A percentile compares a stretch with the other conserved stretches of the same genome.
phyloP scores from a whole-genome alignment of 1,140 invertebrate genomes.

The Callitettix versicolor region DNA sequence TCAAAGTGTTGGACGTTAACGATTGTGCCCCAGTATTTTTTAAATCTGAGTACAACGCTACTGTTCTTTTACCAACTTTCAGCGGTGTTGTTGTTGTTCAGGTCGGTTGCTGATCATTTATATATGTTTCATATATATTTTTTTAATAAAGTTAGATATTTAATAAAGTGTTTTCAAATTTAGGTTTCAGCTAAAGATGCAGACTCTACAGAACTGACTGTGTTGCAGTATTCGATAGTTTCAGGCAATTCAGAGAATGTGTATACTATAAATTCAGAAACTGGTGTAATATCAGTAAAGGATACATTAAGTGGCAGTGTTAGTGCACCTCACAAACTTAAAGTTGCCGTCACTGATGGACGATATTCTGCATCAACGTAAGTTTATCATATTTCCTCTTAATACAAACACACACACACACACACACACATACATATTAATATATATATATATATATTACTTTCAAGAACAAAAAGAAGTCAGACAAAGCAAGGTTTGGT shows the following conservation, averaged over 20 bases:
- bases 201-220: slow-evolving; percentile 49
- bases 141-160: no score
- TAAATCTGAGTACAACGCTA: slow-evolving; percentile 57
- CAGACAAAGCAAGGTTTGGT: no score
- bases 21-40: slow-evolving; percentile 72
- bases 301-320: slow-evolving; percentile 43
- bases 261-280: slow-evolving; percentile 63
- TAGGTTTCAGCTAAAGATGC: slow-evolving; percentile 57
- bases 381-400: slow-evolving; percentile 27
- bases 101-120: no score
- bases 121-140: no score
- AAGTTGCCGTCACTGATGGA: slow-evolving; percentile 56
- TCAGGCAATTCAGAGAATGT: slow-evolving; percentile 68
- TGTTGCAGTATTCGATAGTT: slow-evolving; percentile 59
- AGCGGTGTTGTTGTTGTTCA: slow-evolving; percentile 54
- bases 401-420: no score
- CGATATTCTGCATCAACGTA: slow-evolving; percentile 36
- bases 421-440: no score
- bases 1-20: slow-evolving; percentile 77
- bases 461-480: no score
- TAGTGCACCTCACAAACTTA: slow-evolving; percentile 47
- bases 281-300: slow-evolving; percentile 59
- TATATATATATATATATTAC: no score
- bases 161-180: no score
- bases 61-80: slow-evolving; percentile 71